These are phyloP conservation scores for Benthosema pterotum DNA, from an alignment of 2,797 vertebrate species.

Conservation along the genomic window DNA sequence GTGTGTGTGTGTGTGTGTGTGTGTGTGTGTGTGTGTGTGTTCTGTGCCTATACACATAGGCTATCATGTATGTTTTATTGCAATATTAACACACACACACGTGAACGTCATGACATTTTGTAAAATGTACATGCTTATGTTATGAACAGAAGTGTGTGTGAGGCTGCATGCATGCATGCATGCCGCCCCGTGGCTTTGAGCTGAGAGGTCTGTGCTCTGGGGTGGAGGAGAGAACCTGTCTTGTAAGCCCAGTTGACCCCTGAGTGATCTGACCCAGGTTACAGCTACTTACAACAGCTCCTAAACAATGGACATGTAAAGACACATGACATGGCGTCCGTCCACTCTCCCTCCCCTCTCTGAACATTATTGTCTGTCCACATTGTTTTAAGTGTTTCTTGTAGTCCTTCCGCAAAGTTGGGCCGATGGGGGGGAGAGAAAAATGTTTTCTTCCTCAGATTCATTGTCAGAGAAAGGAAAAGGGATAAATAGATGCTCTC, in stretches of 20 bases:
- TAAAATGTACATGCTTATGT: slow-evolving; percentile 18
- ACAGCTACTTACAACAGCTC: slow-evolving; percentile 56
- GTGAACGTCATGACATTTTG: slow-evolving; percentile 21
- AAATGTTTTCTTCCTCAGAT: slow-evolving; percentile 71
- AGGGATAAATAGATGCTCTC: slow-evolving; percentile 70
- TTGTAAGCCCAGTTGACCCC: slow-evolving; percentile 68
- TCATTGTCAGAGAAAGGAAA: slow-evolving; percentile 65
- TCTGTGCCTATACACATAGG: too few species aligned
- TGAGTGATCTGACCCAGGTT: slow-evolving; percentile 64
- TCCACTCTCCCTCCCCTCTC: slow-evolving; percentile 45
- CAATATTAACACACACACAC: too few species aligned
- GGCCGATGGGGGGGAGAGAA: slow-evolving; percentile 53
- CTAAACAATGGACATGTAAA: slow-evolving; percentile 54
- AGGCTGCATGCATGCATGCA: too few species aligned
- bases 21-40: too few species aligned
- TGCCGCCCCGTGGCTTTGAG: too few species aligned
- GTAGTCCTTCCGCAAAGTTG: slow-evolving; percentile 64
- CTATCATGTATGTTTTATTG: too few species aligned
- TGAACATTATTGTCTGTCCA: slow-evolving; percentile 48
- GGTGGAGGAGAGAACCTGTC: slow-evolving; percentile 52
- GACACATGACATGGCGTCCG: slow-evolving; percentile 40
- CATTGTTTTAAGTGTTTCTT: slow-evolving; percentile 61
- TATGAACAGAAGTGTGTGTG: slow-evolving; percentile 36
- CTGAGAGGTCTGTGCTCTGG: slow-evolving; percentile 34
- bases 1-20: too few species aligned